Percentiles rank a stretch among this genome's conserved stretches.
These are phyloP conservation scores for Leptinotarsa lineolata DNA, from an alignment of 1,140 invertebrate genomes.

Conservation along the genomic window DNA sequence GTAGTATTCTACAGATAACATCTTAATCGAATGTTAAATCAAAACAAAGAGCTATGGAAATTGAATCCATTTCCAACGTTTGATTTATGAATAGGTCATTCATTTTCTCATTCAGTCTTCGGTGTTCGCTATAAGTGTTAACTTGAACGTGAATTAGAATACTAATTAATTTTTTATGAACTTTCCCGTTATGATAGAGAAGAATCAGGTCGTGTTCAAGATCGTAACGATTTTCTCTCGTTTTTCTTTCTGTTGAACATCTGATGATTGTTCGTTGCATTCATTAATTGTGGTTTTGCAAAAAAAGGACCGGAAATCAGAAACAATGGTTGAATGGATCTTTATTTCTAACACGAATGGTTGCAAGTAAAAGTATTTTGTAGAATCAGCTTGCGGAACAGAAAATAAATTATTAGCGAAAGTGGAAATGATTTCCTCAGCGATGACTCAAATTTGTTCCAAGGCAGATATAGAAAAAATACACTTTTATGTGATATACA, in stretches of 20 bases:
- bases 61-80: background rate
- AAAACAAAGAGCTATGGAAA: background rate
- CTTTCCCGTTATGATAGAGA: background rate
- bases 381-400: background rate
- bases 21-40: too few relatives aligned
- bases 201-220: background rate
- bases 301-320: background rate
- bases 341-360: background rate
- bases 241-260: background rate
- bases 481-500: too few relatives aligned
- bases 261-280: background rate
- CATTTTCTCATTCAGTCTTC: background rate
- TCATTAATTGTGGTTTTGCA: slow-evolving; percentile 2
- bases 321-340: background rate
- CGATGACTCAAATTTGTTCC: too few relatives aligned
- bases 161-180: slow-evolving; percentile 1
- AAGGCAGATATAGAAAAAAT: too few relatives aligned
- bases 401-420: background rate
- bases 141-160: background rate
- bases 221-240: slow-evolving; percentile 4
- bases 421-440: too few relatives aligned
- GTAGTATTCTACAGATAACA: too few relatives aligned
- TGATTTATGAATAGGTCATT: background rate
- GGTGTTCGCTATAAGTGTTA: background rate
- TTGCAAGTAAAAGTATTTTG: background rate